A percentile compares a stretch with the other conserved stretches of the same genome.
These are phyloP conservation scores for Brachyptera putata DNA, from an alignment of 2,888 invertebrate genomes.

Conservation along the genomic window DNA sequence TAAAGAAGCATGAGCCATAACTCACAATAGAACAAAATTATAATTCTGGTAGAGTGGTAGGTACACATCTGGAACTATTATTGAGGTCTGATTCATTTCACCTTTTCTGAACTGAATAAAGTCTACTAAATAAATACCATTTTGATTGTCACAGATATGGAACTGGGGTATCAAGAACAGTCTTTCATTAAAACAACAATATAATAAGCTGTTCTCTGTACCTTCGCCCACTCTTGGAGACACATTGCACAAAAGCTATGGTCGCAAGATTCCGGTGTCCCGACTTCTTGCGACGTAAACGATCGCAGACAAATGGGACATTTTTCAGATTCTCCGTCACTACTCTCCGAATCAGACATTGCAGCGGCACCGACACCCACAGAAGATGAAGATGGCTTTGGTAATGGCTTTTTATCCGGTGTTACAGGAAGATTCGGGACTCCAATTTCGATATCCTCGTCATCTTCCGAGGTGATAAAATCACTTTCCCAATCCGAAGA, in stretches of 20 bases:
- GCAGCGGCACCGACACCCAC: slow-evolving; percentile 2
- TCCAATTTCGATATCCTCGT: neutral
- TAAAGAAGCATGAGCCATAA: too few species aligned
- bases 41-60: too few species aligned
- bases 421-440: neutral
- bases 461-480: slow-evolving; percentile 41
- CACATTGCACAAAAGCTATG: slow-evolving; percentile 88
- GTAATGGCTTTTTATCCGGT: neutral
- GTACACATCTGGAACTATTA: too few species aligned
- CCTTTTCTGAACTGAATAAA: too few species aligned
- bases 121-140: too few species aligned
- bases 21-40: too few species aligned
- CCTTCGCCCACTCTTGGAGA: slow-evolving; percentile 88
- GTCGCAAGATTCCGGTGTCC: slow-evolving; percentile 80
- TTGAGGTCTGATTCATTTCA: too few species aligned
- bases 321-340: slow-evolving; percentile 71
- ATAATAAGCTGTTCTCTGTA: too few species aligned
- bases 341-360: slow-evolving; percentile 49
- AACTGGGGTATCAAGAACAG: too few species aligned
- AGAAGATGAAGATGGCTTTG: neutral
- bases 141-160: too few species aligned
- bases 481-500: slow-evolving; percentile 43
- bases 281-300: slow-evolving; percentile 74
- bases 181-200: too few species aligned
- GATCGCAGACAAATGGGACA: slow-evolving; percentile 86